Conservation (phyloP, 2,113 vertebrate genomes). For the Onychostruthus taczanowskii region DNA sequence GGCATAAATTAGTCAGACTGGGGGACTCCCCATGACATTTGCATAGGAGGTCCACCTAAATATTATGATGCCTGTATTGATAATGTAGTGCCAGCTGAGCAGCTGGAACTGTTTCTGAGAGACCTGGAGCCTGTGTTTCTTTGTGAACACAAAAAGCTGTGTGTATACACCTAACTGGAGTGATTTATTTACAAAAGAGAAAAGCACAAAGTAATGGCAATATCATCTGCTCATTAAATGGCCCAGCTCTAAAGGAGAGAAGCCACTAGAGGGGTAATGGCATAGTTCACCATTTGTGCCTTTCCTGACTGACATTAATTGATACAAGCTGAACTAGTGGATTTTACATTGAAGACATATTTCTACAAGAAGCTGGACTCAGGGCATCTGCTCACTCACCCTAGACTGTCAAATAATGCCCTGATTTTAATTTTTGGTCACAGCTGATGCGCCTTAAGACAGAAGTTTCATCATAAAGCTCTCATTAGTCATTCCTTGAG, state of each 20-base stretch:
- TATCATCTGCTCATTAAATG: not conserved
- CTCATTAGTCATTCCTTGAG: not conserved
- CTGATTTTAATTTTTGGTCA: not conserved
- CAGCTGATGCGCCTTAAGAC: not conserved
- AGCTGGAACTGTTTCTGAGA: not conserved
- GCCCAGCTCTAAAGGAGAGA: not conserved
- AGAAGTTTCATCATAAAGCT: not conserved
- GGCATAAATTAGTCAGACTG: not conserved
- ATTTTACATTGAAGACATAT: not conserved
- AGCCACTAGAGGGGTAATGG: not conserved
- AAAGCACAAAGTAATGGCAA: not conserved
- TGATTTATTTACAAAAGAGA: not conserved
- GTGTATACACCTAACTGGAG: not conserved
- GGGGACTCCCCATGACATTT: not conserved
- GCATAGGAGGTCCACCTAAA: not conserved
- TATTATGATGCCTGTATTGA: not conserved
- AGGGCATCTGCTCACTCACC: not conserved
- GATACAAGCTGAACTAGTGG: not conserved
- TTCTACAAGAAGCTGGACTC: not conserved
- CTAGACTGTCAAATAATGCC: not conserved
- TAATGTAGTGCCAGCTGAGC: not conserved
- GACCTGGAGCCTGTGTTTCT: not conserved
- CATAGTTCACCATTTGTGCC: not conserved
- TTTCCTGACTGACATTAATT: not conserved
- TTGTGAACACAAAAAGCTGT: not conserved